These are phyloP conservation scores for Athalia rosae DNA, from an alignment of 2,888 invertebrate species.

Conservation along the genomic window DNA sequence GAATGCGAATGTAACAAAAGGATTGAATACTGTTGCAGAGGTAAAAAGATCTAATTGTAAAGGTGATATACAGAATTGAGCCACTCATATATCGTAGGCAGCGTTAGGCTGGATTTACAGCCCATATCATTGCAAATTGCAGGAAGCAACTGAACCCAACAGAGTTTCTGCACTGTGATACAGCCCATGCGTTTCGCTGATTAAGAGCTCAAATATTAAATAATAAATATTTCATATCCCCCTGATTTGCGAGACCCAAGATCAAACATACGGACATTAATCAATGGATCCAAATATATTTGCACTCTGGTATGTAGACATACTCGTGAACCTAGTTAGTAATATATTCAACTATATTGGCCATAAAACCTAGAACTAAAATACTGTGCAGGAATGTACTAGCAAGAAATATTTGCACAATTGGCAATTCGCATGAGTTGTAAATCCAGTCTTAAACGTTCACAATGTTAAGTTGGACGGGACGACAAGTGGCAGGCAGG, in stretches of 20 bases:
- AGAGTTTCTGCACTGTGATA: conserved; percentile 13
- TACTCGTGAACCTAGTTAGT: no score
- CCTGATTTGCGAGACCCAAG: no score
- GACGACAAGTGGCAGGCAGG: conserved; percentile 53
- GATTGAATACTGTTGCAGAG: conserved; percentile 49
- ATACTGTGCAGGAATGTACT: not conserved
- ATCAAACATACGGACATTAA: no score
- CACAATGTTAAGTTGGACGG: conserved; percentile 71
- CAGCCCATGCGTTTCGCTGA: conserved; percentile 65
- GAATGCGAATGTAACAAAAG: conserved; percentile 45
- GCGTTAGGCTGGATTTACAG: conserved; percentile 61
- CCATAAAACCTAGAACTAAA: not conserved
- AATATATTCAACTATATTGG: not conserved
- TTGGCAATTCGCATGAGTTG: conserved; percentile 69
- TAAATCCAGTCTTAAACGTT: conserved; percentile 68
- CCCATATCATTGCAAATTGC: conserved; percentile 37
- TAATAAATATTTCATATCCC: not conserved
- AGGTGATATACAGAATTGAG: conserved; percentile 33
- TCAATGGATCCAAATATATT: no score
- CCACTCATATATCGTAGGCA: conserved; percentile 49
- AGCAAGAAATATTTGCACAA: not conserved
- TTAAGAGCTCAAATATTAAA: conserved; percentile 14
- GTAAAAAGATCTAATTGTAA: conserved; percentile 39
- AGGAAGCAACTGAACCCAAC: not conserved
- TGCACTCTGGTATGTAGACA: no score